These are phyloP conservation scores for Oxygymnocypris stewartii DNA, from an alignment of 2,113 vertebrate species.

Conservation along the genomic window DNA sequence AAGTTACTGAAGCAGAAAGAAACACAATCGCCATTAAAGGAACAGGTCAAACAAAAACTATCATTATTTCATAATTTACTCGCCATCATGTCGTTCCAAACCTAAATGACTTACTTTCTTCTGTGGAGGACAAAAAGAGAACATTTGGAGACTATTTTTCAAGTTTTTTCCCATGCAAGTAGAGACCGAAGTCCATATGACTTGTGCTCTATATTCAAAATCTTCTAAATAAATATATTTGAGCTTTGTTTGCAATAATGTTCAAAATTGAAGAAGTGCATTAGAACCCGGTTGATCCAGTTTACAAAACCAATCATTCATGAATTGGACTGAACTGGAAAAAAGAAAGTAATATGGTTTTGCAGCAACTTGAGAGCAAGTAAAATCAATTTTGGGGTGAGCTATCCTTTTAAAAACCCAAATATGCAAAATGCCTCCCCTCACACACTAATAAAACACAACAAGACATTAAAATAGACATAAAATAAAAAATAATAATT, in stretches of 20 bases:
- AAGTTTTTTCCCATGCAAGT: background rate
- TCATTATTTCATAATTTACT: background rate
- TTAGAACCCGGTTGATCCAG: background rate
- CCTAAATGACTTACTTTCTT: background rate
- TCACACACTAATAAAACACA: constrained; percentile 3
- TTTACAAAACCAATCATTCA: background rate
- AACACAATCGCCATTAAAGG: background rate
- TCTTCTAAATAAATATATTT: background rate
- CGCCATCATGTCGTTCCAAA: background rate
- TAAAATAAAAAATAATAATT: background rate
- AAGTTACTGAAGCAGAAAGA: constrained; percentile 41
- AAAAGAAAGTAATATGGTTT: background rate
- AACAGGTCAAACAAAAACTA: background rate
- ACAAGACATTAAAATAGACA: background rate
- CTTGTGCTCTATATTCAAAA: background rate
- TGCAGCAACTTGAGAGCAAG: background rate
- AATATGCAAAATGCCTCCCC: background rate
- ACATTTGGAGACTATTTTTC: background rate
- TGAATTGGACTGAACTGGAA: background rate
- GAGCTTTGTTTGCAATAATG: background rate
- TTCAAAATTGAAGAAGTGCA: background rate
- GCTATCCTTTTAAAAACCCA: background rate
- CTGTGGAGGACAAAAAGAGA: background rate
- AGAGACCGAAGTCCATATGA: too few species aligned
- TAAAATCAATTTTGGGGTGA: background rate